A percentile compares a stretch with the other conserved stretches of the same genome.
phyloP scores from a whole-genome alignment of 1,140 invertebrate species.

The Hermetia illucens region DNA sequence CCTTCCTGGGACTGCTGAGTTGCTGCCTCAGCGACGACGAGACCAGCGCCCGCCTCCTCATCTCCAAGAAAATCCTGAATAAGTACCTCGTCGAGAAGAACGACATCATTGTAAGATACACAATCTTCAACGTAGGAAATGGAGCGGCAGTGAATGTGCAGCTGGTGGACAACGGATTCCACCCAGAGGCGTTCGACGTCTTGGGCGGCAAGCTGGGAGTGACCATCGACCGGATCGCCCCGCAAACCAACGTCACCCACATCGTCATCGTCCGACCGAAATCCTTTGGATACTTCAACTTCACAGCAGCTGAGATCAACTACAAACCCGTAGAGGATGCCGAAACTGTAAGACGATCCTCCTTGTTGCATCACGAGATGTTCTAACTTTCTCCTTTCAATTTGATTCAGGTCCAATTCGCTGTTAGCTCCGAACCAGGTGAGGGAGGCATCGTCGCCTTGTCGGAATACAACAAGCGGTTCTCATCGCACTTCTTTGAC shows the following conservation, averaged over 20 bases:
- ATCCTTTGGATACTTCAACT: conserved; percentile 91
- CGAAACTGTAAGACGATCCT: conserved; percentile 37
- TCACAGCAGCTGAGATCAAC: conserved; percentile 84
- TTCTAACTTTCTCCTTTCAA: conserved; percentile 6
- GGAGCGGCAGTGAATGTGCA: conserved; percentile 79
- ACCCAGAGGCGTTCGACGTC: conserved; percentile 73
- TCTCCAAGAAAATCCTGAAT: conserved; percentile 87
- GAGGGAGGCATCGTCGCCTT: conserved; percentile 91
- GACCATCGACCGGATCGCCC: conserved; percentile 76
- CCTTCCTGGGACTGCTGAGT: conserved; percentile 18
- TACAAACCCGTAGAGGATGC: conserved; percentile 74
- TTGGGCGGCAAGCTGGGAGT: conserved; percentile 73
- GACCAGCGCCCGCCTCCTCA: conserved; percentile 53
- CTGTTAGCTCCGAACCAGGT: conserved; percentile 88
- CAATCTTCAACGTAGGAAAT: conserved; percentile 69
- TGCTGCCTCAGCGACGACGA: conserved; percentile 42
- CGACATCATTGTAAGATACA: conserved; percentile 90
- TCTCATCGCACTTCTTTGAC: conserved; percentile 93
- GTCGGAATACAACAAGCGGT: conserved; percentile 94
- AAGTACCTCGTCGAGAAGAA: conserved; percentile 97
- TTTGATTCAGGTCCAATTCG: conserved; percentile 54
- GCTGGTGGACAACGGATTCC: conserved; percentile 80
- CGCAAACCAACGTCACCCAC: conserved; percentile 86
- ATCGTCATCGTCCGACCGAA: conserved; percentile 82
- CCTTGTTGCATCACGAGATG: conserved; percentile 1